phyloP scores from a whole-genome alignment of 2,113 vertebrate genomes.

The Psittacula cyanocephala region DNA sequence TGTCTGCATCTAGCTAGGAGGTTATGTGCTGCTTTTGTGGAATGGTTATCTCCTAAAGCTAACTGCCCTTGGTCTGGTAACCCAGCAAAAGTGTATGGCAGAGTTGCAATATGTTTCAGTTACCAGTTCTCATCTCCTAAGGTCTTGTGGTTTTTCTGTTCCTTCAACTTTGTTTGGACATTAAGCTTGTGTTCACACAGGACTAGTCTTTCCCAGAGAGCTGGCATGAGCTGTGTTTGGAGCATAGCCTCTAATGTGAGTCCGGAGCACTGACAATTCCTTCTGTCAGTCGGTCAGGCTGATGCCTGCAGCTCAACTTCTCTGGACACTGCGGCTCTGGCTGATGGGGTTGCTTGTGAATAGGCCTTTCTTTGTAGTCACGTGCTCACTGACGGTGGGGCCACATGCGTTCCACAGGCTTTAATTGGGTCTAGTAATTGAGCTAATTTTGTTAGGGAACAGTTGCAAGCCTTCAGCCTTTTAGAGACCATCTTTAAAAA shows the following conservation, averaged over 20 bases:
- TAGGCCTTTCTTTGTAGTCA: background rate
- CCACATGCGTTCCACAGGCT: fast-evolving
- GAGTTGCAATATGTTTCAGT: background rate
- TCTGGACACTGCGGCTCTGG: fast-evolving
- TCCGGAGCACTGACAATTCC: fast-evolving
- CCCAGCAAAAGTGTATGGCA: background rate
- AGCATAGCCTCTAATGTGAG: background rate
- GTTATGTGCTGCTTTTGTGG: background rate
- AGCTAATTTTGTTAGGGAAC: background rate
- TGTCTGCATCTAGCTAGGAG: background rate
- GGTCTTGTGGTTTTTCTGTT: background rate
- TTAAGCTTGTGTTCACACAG: background rate
- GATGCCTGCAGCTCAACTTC: background rate
- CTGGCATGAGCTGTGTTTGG: background rate
- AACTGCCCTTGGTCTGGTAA: fast-evolving
- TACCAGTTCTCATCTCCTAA: background rate
- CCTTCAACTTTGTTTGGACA: background rate
- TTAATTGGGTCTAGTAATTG: background rate
- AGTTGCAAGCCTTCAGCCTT: background rate
- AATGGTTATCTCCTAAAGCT: background rate
- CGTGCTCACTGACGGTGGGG: fast-evolving
- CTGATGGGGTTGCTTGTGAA: background rate
- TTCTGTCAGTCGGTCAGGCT: background rate
- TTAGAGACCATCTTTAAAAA: background rate
- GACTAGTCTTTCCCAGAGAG: background rate